Evolutionary conservation across 1,140 invertebrate species (phyloP).

Genomic region (Maniola jurtina): DNA sequence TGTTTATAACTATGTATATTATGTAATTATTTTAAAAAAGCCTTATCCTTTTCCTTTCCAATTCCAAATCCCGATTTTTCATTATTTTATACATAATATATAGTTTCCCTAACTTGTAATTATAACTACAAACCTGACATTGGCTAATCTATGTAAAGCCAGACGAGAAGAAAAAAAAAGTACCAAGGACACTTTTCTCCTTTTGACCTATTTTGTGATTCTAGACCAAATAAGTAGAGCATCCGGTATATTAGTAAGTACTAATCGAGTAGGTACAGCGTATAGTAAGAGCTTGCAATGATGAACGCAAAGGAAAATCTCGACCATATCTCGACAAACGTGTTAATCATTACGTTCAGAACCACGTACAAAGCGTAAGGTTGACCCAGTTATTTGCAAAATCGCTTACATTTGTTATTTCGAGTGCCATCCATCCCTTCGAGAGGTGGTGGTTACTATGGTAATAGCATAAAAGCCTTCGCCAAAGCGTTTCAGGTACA

Average conservation of each 20-base stretch:
- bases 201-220: no score
- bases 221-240: background rate
- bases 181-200: no score
- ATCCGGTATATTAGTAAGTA: background rate
- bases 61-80: no score
- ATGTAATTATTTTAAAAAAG: no score
- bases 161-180: no score
- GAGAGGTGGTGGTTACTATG: constrained; percentile 51
- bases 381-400: constrained; percentile 42
- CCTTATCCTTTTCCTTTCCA: no score
- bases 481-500: constrained; percentile 35
- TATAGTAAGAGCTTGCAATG: constrained; percentile 19
- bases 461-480: constrained; percentile 56
- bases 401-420: constrained; percentile 41
- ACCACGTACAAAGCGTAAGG: constrained; percentile 36
- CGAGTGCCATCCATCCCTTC: constrained; percentile 59
- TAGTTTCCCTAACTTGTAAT: no score
- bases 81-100: no score
- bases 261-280: background rate
- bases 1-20: no score
- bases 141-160: no score
- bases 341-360: constrained; percentile 37
- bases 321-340: constrained; percentile 31
- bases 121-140: no score
- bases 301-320: constrained; percentile 31